Evolutionary conservation across 2,113 vertebrate species (phyloP).

Genomic region (Paratilapia polleni): DNA sequence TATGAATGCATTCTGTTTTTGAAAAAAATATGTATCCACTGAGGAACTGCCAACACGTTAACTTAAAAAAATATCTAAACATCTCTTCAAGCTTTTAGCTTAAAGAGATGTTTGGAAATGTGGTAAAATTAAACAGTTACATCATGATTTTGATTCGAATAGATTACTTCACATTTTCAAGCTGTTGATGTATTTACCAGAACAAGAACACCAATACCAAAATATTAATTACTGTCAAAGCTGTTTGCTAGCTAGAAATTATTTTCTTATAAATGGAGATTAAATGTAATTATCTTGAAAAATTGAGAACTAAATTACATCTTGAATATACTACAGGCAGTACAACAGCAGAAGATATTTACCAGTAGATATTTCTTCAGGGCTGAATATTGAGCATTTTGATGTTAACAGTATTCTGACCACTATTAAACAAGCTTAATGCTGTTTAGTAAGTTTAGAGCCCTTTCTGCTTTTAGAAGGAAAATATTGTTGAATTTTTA

Average conservation of each 20-base stretch:
- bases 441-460: not conserved
- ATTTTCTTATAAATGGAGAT: not conserved
- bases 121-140: slow-evolving; percentile 31
- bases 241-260: not conserved
- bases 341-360: not conserved
- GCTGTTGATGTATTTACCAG: slow-evolving; percentile 42
- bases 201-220: not conserved
- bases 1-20: not conserved
- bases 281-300: not conserved
- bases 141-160: slow-evolving; percentile 42
- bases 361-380: not conserved
- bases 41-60: slow-evolving; percentile 21
- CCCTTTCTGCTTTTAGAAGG: not conserved
- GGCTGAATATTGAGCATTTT: not conserved
- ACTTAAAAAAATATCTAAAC: not conserved
- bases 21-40: not conserved
- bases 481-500: not conserved
- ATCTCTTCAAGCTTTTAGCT: slow-evolving; percentile 5
- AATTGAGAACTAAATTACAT: not conserved
- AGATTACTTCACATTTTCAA: slow-evolving; percentile 45
- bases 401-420: not conserved
- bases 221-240: not conserved
- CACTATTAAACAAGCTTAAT: not conserved
- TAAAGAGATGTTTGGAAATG: slow-evolving; percentile 40
- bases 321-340: not conserved